Conservation (phyloP, 2,113 vertebrate genomes). For the Grammomys dolichurus region DNA sequence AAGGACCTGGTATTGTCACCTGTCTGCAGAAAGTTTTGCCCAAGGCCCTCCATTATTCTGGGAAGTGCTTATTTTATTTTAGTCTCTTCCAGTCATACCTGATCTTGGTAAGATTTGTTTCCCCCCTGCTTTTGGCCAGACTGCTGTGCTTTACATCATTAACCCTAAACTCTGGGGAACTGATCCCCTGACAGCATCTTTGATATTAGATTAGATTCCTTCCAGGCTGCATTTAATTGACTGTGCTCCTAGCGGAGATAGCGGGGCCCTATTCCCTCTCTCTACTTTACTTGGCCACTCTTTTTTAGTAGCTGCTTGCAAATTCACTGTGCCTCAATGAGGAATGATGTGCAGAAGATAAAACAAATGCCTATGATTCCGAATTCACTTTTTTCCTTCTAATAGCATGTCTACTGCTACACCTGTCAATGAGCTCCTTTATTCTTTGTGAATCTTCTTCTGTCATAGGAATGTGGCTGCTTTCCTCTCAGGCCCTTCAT, state of each 20-base stretch:
- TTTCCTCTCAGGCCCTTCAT: constrained; percentile 16
- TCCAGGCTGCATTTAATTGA: constrained; percentile 89
- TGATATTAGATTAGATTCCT: constrained; percentile 88
- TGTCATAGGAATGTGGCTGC: constrained; percentile 4
- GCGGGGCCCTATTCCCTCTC: constrained; percentile 67
- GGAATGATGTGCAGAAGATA: constrained; percentile 70
- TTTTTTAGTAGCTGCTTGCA: constrained; percentile 82
- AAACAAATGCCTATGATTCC: constrained; percentile 54
- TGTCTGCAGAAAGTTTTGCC: constrained; percentile 48
- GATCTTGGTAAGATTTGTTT: constrained; percentile 65
- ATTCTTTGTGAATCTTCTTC: constrained; percentile 60
- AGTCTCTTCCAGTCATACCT: constrained; percentile 78
- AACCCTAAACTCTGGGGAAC: constrained; percentile 87
- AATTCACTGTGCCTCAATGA: constrained; percentile 65
- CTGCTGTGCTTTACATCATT: constrained; percentile 86
- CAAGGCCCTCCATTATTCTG: constrained; percentile 55
- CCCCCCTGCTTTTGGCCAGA: constrained; percentile 82
- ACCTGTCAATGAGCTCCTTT: constrained; percentile 64
- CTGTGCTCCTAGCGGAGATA: constrained; percentile 81
- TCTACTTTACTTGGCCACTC: constrained; percentile 72
- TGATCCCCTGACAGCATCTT: constrained; percentile 84
- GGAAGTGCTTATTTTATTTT: constrained; percentile 68
- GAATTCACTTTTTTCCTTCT: constrained; percentile 31
- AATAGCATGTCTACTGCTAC: constrained; percentile 40
- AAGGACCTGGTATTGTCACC: background rate